These are phyloP conservation scores for Passer domesticus DNA, from an alignment of 2,113 vertebrate genomes.

Conservation along the genomic window DNA sequence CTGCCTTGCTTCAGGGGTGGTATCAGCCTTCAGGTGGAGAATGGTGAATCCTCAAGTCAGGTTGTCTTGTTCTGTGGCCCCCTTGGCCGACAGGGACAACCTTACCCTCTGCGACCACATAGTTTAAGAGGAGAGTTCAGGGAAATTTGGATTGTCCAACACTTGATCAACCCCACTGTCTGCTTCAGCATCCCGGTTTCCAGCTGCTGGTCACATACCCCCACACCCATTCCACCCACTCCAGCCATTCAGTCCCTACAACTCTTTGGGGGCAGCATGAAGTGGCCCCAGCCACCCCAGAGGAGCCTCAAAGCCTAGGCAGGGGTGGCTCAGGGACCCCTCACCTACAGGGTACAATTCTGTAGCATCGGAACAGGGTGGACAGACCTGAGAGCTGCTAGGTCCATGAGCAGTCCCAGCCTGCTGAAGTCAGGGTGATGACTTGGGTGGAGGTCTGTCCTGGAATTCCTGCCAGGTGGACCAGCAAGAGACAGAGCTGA, in stretches of 20 bases:
- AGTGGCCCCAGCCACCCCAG: neutral
- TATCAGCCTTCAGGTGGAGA: neutral
- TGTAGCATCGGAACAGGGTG: neutral
- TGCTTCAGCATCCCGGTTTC: neutral
- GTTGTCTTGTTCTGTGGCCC: neutral
- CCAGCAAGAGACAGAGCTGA: neutral
- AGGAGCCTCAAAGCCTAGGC: neutral
- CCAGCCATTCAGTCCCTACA: neutral
- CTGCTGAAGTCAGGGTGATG: neutral
- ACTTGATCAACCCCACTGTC: neutral
- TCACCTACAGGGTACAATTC: neutral
- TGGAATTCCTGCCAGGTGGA: neutral
- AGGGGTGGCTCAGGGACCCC: neutral
- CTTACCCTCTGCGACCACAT: neutral
- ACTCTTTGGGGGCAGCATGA: neutral
- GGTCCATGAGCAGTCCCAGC: neutral
- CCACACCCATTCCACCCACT: neutral
- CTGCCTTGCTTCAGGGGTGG: neutral
- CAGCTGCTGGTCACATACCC: neutral
- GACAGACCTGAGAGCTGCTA: neutral
- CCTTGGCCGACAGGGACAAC: neutral
- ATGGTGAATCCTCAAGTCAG: neutral
- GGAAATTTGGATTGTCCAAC: neutral
- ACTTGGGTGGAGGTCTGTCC: neutral
- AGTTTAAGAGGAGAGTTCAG: neutral